phyloP scores from a whole-genome alignment of 2,113 vertebrate genomes.

The Pomatostomus ruficeps region DNA sequence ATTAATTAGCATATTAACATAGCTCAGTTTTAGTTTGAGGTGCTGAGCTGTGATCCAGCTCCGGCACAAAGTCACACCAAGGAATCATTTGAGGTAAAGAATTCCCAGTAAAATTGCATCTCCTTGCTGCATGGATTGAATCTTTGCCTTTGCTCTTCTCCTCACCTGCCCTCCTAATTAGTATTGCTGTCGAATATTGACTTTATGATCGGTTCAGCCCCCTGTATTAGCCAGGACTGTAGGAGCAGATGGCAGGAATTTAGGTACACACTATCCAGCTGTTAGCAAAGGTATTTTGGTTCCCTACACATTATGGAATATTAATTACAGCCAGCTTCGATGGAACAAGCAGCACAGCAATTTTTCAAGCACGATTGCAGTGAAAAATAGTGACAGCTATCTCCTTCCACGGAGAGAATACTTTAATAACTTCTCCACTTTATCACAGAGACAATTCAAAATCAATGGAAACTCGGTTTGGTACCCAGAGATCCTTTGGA shows the following conservation, averaged over 20 bases:
- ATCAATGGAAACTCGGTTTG: not conserved
- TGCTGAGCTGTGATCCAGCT: not conserved
- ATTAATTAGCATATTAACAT: not conserved
- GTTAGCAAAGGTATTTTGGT: constrained; percentile 18
- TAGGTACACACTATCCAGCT: not conserved
- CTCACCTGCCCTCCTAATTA: not conserved
- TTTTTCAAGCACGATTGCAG: not conserved
- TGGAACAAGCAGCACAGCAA: not conserved
- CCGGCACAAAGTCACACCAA: not conserved
- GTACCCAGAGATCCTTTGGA: not conserved
- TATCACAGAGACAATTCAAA: not conserved
- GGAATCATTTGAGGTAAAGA: not conserved
- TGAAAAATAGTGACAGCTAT: not conserved
- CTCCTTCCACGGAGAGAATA: not conserved
- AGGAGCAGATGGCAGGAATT: constrained; percentile 14
- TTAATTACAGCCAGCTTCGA: not conserved
- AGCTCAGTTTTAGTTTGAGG: not conserved
- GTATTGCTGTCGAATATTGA: not conserved
- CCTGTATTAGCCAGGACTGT: not conserved
- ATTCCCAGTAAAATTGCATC: not conserved
- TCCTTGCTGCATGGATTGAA: not conserved
- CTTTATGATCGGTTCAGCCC: not conserved
- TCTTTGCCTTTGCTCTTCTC: not conserved
- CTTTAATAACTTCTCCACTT: not conserved
- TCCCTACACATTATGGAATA: not conserved